These are phyloP conservation scores for Plemyria rubiginata DNA, from an alignment of 2,888 invertebrate genomes.

Conservation along the genomic window DNA sequence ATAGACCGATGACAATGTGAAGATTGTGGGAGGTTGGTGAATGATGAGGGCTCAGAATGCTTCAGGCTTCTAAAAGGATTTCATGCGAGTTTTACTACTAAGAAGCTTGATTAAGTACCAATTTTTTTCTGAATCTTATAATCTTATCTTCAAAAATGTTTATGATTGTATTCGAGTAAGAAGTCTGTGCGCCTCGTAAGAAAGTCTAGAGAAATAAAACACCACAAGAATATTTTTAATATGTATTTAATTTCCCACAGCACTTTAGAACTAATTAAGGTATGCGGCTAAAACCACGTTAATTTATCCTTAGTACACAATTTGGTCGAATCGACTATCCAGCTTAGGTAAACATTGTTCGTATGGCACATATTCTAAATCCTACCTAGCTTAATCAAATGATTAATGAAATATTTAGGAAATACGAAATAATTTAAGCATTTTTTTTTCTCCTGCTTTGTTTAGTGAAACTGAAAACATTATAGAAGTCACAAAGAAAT, in stretches of 20 bases:
- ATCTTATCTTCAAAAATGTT: no score
- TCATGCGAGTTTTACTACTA: no score
- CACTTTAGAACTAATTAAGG: slow-evolving; percentile 23
- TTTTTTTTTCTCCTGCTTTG: no score
- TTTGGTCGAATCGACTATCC: slow-evolving; percentile 29
- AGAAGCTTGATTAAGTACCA: no score
- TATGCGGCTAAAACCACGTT: neutral
- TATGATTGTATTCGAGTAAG: no score
- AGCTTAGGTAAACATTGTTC: slow-evolving; percentile 27
- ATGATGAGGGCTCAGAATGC: no score
- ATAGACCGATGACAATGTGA: no score
- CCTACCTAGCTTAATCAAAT: neutral
- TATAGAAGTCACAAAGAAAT: neutral
- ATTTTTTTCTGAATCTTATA: no score
- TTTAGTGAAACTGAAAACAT: neutral
- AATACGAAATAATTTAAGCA: no score
- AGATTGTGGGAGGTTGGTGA: no score
- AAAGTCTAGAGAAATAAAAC: slow-evolving; percentile 2
- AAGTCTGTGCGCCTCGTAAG: no score
- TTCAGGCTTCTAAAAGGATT: no score
- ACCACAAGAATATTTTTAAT: neutral
- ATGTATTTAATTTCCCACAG: slow-evolving; percentile 5
- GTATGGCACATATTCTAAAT: slow-evolving; percentile 27
- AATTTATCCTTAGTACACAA: slow-evolving; percentile 12
- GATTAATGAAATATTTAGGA: neutral